These are phyloP conservation scores for Calidris pygmaea DNA, from an alignment of 2,113 vertebrate species.

Conservation along the genomic window DNA sequence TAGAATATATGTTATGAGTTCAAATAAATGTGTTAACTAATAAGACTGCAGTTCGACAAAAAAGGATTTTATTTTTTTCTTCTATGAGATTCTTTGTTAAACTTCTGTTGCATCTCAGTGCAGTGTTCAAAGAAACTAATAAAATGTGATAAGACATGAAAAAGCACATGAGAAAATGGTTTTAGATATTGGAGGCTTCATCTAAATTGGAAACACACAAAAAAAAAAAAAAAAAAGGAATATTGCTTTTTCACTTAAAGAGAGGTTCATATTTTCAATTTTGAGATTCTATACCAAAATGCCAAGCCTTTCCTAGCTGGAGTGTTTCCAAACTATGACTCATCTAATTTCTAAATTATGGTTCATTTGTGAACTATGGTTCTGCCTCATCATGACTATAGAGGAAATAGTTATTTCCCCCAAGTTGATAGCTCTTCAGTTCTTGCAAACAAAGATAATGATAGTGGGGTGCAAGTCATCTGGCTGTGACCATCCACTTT, in stretches of 20 bases:
- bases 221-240: neutral
- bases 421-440: neutral
- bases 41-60: neutral
- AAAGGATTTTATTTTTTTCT: neutral
- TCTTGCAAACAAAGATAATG: neutral
- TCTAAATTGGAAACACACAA: constrained; percentile 23
- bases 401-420: neutral
- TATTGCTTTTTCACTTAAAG: constrained; percentile 37
- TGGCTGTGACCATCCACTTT: neutral
- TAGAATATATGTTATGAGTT: neutral
- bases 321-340: neutral
- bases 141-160: constrained; percentile 11
- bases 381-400: neutral
- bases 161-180: neutral
- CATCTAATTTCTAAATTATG: neutral
- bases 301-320: neutral
- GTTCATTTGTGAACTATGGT: neutral
- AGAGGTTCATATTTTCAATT: neutral
- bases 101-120: neutral
- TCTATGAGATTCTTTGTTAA: neutral
- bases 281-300: neutral
- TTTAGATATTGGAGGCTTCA: constrained; percentile 42
- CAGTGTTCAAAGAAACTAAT: neutral
- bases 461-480: neutral
- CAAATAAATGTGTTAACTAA: constrained; percentile 21